Evolutionary conservation across 2,888 invertebrate genomes (phyloP), one percentile per base, ranked within the genome.

Genomic region (Cyrtodaria siliqua): DNA sequence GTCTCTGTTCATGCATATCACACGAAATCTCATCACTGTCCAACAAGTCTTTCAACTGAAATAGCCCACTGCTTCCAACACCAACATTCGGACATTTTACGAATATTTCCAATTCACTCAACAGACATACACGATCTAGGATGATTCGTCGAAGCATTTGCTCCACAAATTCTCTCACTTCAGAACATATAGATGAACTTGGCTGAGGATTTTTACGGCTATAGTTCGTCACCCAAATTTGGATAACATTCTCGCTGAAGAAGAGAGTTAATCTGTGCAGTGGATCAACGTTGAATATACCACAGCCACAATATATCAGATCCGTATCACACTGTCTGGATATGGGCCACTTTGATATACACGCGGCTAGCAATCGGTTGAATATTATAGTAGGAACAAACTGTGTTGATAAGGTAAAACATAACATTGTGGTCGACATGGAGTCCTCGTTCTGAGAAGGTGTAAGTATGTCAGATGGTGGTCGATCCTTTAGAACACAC

Each of bases 311-410:
- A 20, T 29, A 61, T 2, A 61, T 23, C 16, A 29, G 20, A 20
- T 38, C n/a, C 24, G 14, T 8, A 14, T 6, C 12, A 1, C 2
- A 12, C 14, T 23, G n/a, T 42, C 44, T 24, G 2, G 26, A 26
- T 9, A 38, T 26, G 9, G 33, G 44, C 42, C 44, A 44, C 26
- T 64, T 55, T n/a, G n/a, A n/a, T n/a, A n/a, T n/a, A 26, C 55
- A 49, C 18, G 38, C 57, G 4, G 66, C 66, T 14, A 66, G 49
- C 16, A 66, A 57, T 57, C 55, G 49, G 50, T 66, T 47, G 47
- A 66, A 66, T 0, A 57, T 29, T n/a, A 53, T 53, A 16, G 56
- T 44, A 2, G 66, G 66, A 6, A 57, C 47, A 29, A 66, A 66
- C n/a, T 44, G 38, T 4, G 49, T 44, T 6, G 18, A 2, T 4